These are phyloP conservation scores for Rhodeus uyekii DNA, from an alignment of 2,797 vertebrate genomes.

Conservation along the genomic window DNA sequence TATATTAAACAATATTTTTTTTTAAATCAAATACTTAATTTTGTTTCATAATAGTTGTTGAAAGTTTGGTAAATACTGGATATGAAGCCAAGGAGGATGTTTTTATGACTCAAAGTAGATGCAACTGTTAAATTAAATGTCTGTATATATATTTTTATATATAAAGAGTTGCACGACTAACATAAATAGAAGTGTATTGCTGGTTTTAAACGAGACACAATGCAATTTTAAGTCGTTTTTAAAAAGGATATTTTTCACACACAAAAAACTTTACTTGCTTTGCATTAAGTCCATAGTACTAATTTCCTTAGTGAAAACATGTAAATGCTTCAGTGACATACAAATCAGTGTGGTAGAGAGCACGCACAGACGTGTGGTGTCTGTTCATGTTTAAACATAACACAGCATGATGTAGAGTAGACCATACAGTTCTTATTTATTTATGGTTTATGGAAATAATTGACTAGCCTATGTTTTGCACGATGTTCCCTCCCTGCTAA, in stretches of 20 bases:
- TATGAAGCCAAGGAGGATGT: too few relatives aligned
- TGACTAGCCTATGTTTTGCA: neutral
- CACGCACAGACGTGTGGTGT: neutral
- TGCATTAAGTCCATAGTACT: neutral
- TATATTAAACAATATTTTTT: too few relatives aligned
- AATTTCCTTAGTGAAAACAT: constrained; percentile 3
- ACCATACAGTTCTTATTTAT: neutral
- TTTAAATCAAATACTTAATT: too few relatives aligned
- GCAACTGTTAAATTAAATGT: too few relatives aligned
- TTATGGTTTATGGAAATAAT: neutral
- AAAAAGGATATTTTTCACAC: neutral
- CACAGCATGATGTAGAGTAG: neutral
- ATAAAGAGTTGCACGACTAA: too few relatives aligned
- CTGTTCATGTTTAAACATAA: neutral
- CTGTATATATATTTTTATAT: too few relatives aligned
- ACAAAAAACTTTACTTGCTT: neutral
- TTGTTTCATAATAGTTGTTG: too few relatives aligned
- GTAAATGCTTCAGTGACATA: constrained; percentile 14
- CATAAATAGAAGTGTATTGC: too few relatives aligned
- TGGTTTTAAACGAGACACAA: neutral
- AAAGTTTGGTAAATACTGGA: too few relatives aligned
- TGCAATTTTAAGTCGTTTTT: neutral
- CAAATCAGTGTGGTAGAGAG: neutral
- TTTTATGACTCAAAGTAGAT: too few relatives aligned
- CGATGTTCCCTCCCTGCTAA: neutral